Conservation (phyloP, 2,113 vertebrate genomes). For the Reinhardtius hippoglossoides region DNA sequence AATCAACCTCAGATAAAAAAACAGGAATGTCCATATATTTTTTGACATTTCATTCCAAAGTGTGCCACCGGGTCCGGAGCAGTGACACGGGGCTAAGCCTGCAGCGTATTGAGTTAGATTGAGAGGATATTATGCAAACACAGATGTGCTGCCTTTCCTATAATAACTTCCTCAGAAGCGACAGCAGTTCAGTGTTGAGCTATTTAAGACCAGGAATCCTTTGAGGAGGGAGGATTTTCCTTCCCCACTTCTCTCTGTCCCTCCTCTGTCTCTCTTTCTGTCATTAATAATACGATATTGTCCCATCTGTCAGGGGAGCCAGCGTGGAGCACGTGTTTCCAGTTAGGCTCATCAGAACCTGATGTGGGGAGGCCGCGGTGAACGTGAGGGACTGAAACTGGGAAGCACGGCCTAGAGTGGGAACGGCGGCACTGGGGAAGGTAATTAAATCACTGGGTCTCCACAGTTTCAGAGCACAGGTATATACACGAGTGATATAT, state of each 20-base stretch:
- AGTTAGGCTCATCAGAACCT: slow-evolving; percentile 80
- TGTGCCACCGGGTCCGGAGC: slow-evolving; percentile 26
- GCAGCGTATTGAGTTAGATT: slow-evolving; percentile 47
- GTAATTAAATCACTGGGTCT: slow-evolving; percentile 62
- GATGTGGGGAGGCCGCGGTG: slow-evolving; percentile 70
- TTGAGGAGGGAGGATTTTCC: slow-evolving; percentile 69
- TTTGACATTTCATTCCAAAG: neutral
- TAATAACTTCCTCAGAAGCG: slow-evolving; percentile 75
- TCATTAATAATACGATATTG: slow-evolving; percentile 84
- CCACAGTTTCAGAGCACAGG: slow-evolving; percentile 39
- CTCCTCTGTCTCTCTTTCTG: slow-evolving; percentile 49
- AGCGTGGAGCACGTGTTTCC: slow-evolving; percentile 79
- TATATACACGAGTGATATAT: slow-evolving; percentile 39
- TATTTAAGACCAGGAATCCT: slow-evolving; percentile 72
- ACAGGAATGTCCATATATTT: neutral
- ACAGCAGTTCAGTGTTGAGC: slow-evolving; percentile 67
- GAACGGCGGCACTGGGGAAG: slow-evolving; percentile 28
- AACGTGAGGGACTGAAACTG: slow-evolving; percentile 47
- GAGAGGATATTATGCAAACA: slow-evolving; percentile 73
- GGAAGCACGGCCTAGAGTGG: slow-evolving; percentile 54
- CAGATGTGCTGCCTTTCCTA: slow-evolving; percentile 59
- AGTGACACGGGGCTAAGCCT: slow-evolving; percentile 51
- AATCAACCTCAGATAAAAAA: neutral
- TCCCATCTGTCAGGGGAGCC: slow-evolving; percentile 81
- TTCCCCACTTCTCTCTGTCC: slow-evolving; percentile 28